Base-by-base conservation (phyloP, 2,113 vertebrate genomes). In the Abramis brama region DNA sequence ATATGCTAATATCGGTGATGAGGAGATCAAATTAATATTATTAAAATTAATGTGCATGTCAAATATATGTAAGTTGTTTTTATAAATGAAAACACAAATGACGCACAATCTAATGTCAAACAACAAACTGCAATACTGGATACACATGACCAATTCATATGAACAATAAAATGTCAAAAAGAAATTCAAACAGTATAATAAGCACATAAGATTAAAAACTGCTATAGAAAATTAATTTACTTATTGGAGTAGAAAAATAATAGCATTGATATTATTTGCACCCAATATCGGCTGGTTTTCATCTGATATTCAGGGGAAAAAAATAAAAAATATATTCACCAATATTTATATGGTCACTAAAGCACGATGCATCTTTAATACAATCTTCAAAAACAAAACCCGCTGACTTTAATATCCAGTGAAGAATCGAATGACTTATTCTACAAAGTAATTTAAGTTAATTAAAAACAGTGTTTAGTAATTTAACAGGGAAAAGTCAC, bases 1-100 rank as follows among this genome's bases (percentile, higher is more conserved):
- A 68, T 82, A 70, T 52, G 64, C 45, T 82, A 82, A 82, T 82
- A 52, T 33, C 4, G 27, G 5, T 82, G 43, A 82, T 52, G 30
- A 50, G 6, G 79, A 68, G 10, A 39, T 79, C 10, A 21, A 64
- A 30, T 47, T 15, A 47, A 79, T 4, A 43, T 43, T 10, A 43
- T 43, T 79, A 60, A 27, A 64, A 30, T 47, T 9, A 80, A 79
- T 4, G 12, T 15, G 33, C 30, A 8, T 23, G 5, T 59, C 19
- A 25, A 25, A 60, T 9, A 55, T 23, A 57, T 57, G 1, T 23
- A 55, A 19, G 7, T 70, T 71, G 9, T 23, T 11, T 71, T 4
- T 23, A 39, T 23, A 64, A 62, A 64, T 25, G 4, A 62, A 62
- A 11, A 59, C 57, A 59, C 55, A 43, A 43, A 21, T 2, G 9